Evolutionary conservation across 2,888 invertebrate species (phyloP).

Genomic region (Nematopogon swammerdamellus): DNA sequence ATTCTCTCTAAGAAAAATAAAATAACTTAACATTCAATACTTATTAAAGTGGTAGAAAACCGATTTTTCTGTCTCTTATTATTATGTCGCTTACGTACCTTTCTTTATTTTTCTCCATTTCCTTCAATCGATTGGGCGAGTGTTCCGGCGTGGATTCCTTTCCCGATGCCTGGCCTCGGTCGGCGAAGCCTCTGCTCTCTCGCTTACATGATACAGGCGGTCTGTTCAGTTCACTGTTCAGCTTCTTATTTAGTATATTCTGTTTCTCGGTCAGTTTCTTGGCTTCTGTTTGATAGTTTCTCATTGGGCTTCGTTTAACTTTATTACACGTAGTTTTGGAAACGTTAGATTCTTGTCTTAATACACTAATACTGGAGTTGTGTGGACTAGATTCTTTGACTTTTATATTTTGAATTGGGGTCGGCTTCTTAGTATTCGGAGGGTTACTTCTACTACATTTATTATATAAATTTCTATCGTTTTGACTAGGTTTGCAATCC

Average conservation of each 20-base stretch:
- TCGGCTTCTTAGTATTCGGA: slow-evolving; percentile 28
- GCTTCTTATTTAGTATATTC: slow-evolving; percentile 24
- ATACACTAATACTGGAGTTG: slow-evolving; percentile 15
- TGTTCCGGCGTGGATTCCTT: slow-evolving; percentile 63
- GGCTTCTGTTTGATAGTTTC: slow-evolving; percentile 5
- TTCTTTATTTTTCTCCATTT: slow-evolving; percentile 22
- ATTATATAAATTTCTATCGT: slow-evolving; percentile 18
- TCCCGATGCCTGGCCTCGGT: slow-evolving; percentile 59
- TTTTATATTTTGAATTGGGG: slow-evolving; percentile 45
- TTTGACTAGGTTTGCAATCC: slow-evolving; percentile 49
- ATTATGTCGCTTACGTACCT: too few species aligned
- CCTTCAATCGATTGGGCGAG: slow-evolving; percentile 45
- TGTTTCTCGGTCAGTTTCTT: slow-evolving; percentile 19
- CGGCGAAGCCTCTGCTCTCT: slow-evolving; percentile 23
- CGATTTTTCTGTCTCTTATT: too few species aligned
- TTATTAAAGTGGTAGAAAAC: too few species aligned
- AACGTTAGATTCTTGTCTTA: slow-evolving; percentile 19
- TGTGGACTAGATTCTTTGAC: slow-evolving; percentile 51
- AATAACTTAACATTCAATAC: too few species aligned
- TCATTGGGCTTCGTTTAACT: slow-evolving; percentile 20
- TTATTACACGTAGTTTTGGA: slow-evolving; percentile 21
- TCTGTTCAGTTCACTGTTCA: slow-evolving; percentile 28
- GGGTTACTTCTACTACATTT: slow-evolving; percentile 4
- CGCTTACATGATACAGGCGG: slow-evolving; percentile 15
- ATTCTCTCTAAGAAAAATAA: slow-evolving; percentile 23